Evolutionary conservation across 2,113 vertebrate genomes (phyloP), one percentile per base, ranked within the genome.

Genomic region (Odontesthes bonariensis): DNA sequence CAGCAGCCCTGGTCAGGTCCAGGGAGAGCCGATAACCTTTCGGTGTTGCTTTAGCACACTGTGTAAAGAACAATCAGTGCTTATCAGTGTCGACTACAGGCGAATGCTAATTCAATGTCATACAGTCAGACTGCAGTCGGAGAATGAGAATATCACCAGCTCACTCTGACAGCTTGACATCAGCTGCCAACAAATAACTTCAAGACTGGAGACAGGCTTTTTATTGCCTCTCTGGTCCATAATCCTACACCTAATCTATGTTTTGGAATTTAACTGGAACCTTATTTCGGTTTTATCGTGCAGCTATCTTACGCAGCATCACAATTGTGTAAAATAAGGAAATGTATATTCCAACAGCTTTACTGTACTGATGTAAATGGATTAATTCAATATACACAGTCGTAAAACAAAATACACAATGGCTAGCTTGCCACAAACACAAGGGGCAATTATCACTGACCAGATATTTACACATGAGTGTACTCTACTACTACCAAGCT

Each of bases 31-130:
- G 82, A 89, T 91, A 91, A 93, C 92, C 92, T 93, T 92, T 93
- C 75, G 42, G 71, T 75, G 88, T 86, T 83, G 77, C 86, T 89
- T 83, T 85, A 84, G 78, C 73, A 52, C 66, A 0, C 83, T 87
- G 83, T 88, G 82, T 82, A 88, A 91, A 90, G 89, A 92, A 92
- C 89, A 93, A 93, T 93, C 89, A 88, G 82, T 69, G 85, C 83
- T 91, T 91, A 92, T 91, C 92, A 80, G 70, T 19, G 35, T 73
- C 17, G 75, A 86, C 92, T 82, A 78, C 85, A 85, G 87, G 69
- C 40, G 55, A 79, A 90, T 90, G 86, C 85, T 91, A 89, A 93
- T 89, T 87, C 86, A 86, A 42, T 81, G 83, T 81, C 83, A 75
- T 42, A 69, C 82, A 53, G 82, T 64, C 55, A 57, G 73, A 66